Evolutionary conservation across 2,888 invertebrate genomes (phyloP).

Genomic region (Drosophila sordidapex): DNA sequence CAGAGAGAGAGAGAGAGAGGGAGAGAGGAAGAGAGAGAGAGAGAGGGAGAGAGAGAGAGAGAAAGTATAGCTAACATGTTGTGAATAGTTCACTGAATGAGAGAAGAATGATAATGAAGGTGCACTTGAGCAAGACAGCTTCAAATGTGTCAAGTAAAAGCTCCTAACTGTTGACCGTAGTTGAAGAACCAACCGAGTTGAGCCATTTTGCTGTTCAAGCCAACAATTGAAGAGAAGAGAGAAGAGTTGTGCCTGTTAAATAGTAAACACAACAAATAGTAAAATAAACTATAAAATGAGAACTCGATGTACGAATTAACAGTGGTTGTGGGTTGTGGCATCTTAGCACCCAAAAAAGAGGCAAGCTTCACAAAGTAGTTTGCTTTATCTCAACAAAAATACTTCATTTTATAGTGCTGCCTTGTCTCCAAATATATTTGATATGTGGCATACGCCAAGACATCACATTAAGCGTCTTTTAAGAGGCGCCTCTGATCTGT

Average conservation of each 20-base stretch:
- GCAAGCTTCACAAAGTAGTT: background rate
- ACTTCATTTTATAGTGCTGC: background rate
- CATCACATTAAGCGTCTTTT: constrained; percentile 7
- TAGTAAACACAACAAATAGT: background rate
- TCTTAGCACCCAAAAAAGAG: background rate
- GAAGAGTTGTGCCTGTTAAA: background rate
- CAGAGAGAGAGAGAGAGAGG: background rate
- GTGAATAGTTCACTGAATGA: background rate
- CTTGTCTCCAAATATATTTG: background rate
- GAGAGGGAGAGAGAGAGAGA: background rate
- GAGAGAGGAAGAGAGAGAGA: background rate
- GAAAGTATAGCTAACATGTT: background rate
- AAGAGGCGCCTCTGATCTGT: constrained; percentile 3
- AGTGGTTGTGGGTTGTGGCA: background rate
- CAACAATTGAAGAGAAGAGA: background rate
- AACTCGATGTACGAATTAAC: background rate
- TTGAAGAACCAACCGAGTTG: background rate
- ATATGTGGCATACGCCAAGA: background rate
- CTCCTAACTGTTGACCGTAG: background rate
- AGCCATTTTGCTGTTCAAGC: background rate
- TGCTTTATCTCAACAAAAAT: background rate
- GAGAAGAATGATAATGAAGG: background rate
- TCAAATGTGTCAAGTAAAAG: background rate
- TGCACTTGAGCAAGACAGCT: background rate
- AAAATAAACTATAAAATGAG: background rate